Conservation (phyloP, 2,113 vertebrate species). For the Microtus montanus region DNA sequence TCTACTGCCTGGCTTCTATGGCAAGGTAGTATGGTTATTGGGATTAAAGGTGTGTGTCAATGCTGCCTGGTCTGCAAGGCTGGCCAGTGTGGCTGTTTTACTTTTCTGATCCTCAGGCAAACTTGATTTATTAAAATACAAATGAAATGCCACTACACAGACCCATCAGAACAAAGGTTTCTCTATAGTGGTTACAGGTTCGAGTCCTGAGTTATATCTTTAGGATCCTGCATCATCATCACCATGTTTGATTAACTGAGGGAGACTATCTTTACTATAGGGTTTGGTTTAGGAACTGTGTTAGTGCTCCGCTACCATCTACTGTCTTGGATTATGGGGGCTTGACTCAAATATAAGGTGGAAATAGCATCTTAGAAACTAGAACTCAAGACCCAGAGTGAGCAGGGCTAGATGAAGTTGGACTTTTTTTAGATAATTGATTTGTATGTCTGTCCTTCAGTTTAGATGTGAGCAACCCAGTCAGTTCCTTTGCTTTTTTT, state of each 20-base stretch:
- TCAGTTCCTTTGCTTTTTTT: background rate
- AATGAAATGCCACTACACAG: too few species aligned
- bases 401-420: background rate
- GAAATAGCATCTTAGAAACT: background rate
- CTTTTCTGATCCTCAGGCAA: too few species aligned
- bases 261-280: background rate
- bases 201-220: background rate
- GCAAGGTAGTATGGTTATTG: too few species aligned
- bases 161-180: background rate
- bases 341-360: background rate
- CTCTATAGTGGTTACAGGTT: background rate
- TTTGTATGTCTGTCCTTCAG: background rate
- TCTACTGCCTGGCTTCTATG: too few species aligned
- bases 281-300: background rate
- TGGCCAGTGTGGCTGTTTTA: too few species aligned
- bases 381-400: background rate
- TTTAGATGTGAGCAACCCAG: background rate
- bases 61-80: too few species aligned
- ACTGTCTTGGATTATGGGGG: background rate
- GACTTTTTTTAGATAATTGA: background rate
- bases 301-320: background rate
- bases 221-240: background rate
- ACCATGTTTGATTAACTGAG: background rate
- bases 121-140: too few species aligned
- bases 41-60: too few species aligned